Base-by-base conservation (phyloP, 2,888 invertebrate genomes). In the Enoplolaimus lenunculus region DNA sequence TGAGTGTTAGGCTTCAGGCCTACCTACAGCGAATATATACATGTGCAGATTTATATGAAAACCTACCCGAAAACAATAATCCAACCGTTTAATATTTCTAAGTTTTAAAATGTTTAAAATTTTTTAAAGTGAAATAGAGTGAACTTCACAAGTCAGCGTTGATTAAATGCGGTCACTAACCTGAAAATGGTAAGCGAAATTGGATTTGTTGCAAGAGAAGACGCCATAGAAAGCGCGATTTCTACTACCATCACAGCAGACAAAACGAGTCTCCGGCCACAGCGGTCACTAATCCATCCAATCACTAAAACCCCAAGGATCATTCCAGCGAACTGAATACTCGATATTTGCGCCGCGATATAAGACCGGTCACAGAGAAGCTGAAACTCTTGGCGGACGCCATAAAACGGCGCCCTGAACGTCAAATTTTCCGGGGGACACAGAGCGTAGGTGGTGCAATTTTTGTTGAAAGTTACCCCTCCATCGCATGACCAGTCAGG, bases 401-500 rank as follows among this genome's bases (percentile, higher is more conserved):
- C 29, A 16, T 31, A 31, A 31, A 62, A 62, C 64, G 64, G 64
- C 7, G 30, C 33, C 7, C 64, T 7, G 16, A 62, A 31, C n/a
- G 64, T 31, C 28, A 31, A 13, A 45, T 45, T 45, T 21, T 13
- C 21, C 21, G 7, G 7, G n/a, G n/a, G 29, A 31, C 64, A 62
- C 7, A 16, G 7, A 7, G 7, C 16, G 28, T 30, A 31, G n/a
- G 7, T 13, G 7, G 64, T 31, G n/a, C 64, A 62, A 28, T 62
- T 31, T 31, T 62, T 7, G n/a, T 16, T 16, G n/a, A 30, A 62
- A 7, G 64, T 16, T 28, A 13, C 33, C 57, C 57, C 57, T 7
- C 64, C 64, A 31, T 62, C 7, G 64, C 64, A 62, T 16, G 64
- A 30, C 64, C 64, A 62, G 30, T 62, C 64, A 28, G 64, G 64